Evolutionary conservation across 2,113 vertebrate genomes (phyloP).

Genomic region (Lepisosteus oculatus): DNA sequence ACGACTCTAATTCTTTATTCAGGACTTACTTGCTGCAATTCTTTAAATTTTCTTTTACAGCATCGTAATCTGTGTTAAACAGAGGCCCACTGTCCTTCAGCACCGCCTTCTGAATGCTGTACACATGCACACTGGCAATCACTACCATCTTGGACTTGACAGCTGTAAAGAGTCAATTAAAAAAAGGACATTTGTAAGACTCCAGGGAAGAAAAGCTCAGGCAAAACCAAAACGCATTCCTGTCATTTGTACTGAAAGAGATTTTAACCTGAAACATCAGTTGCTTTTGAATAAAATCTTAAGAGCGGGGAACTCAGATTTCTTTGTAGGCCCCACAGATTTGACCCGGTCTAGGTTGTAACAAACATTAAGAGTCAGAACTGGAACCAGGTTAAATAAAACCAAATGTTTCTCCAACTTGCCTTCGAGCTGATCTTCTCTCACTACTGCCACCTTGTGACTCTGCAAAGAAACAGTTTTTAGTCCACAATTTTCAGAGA

Average conservation of each 20-base stretch:
- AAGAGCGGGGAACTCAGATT: too few species aligned
- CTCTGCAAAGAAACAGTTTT: conserved; percentile 62
- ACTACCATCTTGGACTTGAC: conserved; percentile 79
- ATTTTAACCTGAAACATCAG: too few species aligned
- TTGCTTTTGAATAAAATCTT: too few species aligned
- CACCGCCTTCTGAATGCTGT: conserved; percentile 90
- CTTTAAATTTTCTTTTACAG: conserved; percentile 84
- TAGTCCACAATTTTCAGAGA: too few species aligned
- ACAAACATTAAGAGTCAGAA: too few species aligned
- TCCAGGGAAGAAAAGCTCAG: too few species aligned
- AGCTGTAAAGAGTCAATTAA: conserved; percentile 57
- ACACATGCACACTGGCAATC: conserved; percentile 82
- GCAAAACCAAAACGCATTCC: too few species aligned
- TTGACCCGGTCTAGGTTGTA: too few species aligned
- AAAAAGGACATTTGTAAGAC: too few species aligned
- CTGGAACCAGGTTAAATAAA: not conserved
- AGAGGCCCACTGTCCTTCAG: conserved; percentile 89
- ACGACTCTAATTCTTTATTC: not conserved
- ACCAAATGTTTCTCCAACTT: conserved; percentile 16
- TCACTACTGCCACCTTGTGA: conserved; percentile 92
- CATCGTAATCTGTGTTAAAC: conserved; percentile 91
- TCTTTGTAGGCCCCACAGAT: too few species aligned
- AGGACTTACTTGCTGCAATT: conserved; percentile 82
- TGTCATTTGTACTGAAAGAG: too few species aligned
- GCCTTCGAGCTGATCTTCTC: conserved; percentile 91